Conservation (phyloP, 2,797 vertebrate genomes). For the Iguana delicatissima region DNA sequence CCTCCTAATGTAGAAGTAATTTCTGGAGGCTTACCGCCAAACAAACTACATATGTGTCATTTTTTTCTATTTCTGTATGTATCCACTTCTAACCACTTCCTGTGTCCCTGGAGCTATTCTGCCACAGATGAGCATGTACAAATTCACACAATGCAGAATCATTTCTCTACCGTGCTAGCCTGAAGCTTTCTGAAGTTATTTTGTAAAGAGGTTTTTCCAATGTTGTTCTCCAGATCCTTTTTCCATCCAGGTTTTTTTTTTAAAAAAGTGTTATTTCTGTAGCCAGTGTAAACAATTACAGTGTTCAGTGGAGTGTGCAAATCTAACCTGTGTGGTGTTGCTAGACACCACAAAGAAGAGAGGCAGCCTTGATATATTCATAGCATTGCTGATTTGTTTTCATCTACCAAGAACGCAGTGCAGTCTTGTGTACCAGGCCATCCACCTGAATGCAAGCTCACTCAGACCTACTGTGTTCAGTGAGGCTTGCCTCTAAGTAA, state of each 20-base stretch:
- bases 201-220: background rate
- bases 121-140: background rate
- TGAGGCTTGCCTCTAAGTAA: background rate
- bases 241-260: background rate
- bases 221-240: background rate
- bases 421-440: background rate
- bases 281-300: background rate
- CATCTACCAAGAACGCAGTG: background rate
- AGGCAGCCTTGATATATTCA: background rate
- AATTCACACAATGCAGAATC: background rate
- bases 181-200: background rate
- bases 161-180: background rate
- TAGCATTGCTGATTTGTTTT: conserved; percentile 9
- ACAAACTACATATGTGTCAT: background rate
- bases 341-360: background rate
- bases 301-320: background rate
- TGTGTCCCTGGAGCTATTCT: background rate
- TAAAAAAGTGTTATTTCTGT: background rate
- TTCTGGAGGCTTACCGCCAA: background rate
- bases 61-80: background rate
- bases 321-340: background rate
- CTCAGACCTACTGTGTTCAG: background rate
- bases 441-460: background rate
- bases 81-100: background rate
- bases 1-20: background rate